Conservation (phyloP, 2,888 invertebrate species). For the Euzetes globulus region DNA sequence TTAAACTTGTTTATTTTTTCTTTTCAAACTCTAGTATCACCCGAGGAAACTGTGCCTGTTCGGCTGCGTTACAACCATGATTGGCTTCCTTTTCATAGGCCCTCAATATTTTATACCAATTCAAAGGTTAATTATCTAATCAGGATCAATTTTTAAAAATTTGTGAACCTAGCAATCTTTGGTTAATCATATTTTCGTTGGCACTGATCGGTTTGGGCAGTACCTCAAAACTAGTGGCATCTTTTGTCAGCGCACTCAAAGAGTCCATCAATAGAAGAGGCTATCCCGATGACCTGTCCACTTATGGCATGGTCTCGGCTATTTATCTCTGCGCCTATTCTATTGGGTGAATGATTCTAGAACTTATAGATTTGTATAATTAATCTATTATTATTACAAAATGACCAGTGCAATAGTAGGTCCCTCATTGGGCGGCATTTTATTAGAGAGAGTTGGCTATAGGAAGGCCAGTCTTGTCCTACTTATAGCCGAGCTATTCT, state of each 20-base stretch:
- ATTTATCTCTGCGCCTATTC: constrained; percentile 85
- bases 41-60: constrained; percentile 42
- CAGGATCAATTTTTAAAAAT: background rate
- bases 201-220: constrained; percentile 73
- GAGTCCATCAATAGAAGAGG: constrained; percentile 58
- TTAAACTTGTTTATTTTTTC: background rate
- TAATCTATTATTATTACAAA: background rate
- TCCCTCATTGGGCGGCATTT: constrained; percentile 64
- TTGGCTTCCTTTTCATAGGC: constrained; percentile 66
- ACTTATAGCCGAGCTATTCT: too few species aligned
- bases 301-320: constrained; percentile 80
- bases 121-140: too few species aligned
- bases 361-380: background rate
- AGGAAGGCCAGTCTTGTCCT: constrained; percentile 9
- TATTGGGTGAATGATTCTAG: constrained; percentile 62
- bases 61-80: constrained; percentile 46
- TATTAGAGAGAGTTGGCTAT: constrained; percentile 64
- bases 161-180: constrained; percentile 43
- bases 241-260: constrained; percentile 72
- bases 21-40: constrained; percentile 33
- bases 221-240: constrained; percentile 73
- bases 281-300: constrained; percentile 74
- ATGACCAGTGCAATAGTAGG: constrained; percentile 61
- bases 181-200: constrained; percentile 59
- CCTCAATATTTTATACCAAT: constrained; percentile 68